A percentile compares a stretch with the other conserved stretches of the same genome.
These are phyloP conservation scores for Drosophila pseudotakahashii DNA, from an alignment of 2,888 invertebrate genomes.

Conservation along the genomic window DNA sequence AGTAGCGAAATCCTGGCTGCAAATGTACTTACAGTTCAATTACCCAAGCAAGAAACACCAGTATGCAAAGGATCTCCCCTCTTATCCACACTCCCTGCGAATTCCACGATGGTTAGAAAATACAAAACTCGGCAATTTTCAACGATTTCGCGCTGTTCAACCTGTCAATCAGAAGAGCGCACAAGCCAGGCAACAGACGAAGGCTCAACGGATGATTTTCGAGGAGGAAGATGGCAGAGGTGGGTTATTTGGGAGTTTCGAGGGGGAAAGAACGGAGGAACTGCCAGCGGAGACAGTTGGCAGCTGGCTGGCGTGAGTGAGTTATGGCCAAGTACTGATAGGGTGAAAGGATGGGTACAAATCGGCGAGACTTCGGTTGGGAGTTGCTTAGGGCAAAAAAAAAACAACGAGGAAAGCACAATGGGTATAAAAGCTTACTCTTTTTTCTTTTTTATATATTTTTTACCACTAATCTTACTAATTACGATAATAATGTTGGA, in stretches of 20 bases:
- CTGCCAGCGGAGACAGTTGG: slow-evolving; percentile 14
- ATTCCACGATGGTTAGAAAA: slow-evolving; percentile 39
- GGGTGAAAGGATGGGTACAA: slow-evolving; percentile 19
- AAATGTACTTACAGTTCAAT: slow-evolving; percentile 73
- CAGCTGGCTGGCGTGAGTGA: slow-evolving; percentile 51
- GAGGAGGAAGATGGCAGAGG: background rate
- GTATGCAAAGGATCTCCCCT: slow-evolving; percentile 13
- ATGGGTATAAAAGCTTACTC: slow-evolving; percentile 6
- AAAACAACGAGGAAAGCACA: slow-evolving; percentile 4
- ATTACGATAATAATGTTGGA: too few relatives aligned
- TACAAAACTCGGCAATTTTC: slow-evolving; percentile 61
- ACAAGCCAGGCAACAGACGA: slow-evolving; percentile 57
- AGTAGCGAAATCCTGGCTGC: slow-evolving; percentile 27
- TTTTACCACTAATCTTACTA: too few relatives aligned
- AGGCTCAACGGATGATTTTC: slow-evolving; percentile 27
- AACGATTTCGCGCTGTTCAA: slow-evolving; percentile 61
- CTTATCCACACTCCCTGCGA: background rate
- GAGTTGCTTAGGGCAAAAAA: slow-evolving; percentile 28
- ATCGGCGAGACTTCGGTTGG: slow-evolving; percentile 10
- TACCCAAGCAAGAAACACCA: slow-evolving; percentile 51
- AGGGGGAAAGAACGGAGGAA: background rate
- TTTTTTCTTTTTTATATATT: background rate
- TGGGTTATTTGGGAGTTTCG: background rate
- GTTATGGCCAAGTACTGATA: slow-evolving; percentile 47
- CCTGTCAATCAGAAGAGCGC: slow-evolving; percentile 72